phyloP scores from a whole-genome alignment of 2,888 invertebrate species.

The Acleris laterana region DNA sequence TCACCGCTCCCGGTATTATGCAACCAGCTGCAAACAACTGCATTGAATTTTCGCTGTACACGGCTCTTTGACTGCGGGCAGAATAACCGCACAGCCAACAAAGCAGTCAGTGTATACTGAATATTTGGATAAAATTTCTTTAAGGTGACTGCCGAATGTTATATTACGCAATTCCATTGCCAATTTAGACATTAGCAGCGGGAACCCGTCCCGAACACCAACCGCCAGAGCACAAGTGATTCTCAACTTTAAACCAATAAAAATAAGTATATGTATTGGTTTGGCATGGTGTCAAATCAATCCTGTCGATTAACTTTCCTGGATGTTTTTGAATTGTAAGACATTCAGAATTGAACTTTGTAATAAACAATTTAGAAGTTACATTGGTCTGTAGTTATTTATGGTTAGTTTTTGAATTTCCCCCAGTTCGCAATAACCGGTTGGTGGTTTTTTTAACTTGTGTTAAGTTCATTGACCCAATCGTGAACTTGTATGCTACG shows the following conservation, averaged over 20 bases:
- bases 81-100: not conserved
- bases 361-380: not conserved
- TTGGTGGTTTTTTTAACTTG: constrained; percentile 16
- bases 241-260: not conserved
- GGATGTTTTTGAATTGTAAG: not conserved
- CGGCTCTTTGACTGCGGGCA: constrained; percentile 1
- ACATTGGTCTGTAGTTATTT: not conserved
- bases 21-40: constrained; percentile 8
- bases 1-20: constrained; percentile 2
- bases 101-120: constrained; percentile 9
- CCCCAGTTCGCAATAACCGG: constrained; percentile 29
- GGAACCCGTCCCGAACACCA: constrained; percentile 1
- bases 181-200: constrained; percentile 20
- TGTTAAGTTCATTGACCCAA: constrained; percentile 13
- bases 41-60: constrained; percentile 1
- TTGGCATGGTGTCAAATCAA: not conserved
- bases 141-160: constrained; percentile 1
- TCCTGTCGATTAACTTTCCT: not conserved
- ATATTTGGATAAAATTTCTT: not conserved
- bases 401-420: constrained; percentile 15
- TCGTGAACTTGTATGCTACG: too few relatives aligned
- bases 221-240: not conserved
- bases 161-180: constrained; percentile 2
- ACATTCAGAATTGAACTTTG: constrained; percentile 5
- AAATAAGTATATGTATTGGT: not conserved